These are phyloP conservation scores for Piprites chloris DNA, from an alignment of 2,113 vertebrate species.

Conservation along the genomic window DNA sequence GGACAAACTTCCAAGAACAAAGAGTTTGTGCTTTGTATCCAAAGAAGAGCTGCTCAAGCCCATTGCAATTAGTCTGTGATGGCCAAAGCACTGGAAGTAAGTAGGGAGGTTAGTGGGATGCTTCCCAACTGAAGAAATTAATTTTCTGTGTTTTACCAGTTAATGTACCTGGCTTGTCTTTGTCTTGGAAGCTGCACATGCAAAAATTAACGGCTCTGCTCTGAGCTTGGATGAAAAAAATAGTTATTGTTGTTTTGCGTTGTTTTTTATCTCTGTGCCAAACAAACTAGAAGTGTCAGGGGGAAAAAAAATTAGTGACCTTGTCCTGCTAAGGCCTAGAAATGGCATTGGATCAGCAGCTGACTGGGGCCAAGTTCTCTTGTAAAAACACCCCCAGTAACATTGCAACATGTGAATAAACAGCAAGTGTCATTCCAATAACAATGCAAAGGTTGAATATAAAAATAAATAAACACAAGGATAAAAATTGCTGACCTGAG, in stretches of 20 bases:
- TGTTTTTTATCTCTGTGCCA: background rate
- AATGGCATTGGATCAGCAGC: background rate
- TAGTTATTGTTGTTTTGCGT: background rate
- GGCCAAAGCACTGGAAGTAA: background rate
- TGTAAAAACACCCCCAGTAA: constrained; percentile 38
- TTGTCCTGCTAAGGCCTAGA: background rate
- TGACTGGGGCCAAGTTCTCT: constrained; percentile 6
- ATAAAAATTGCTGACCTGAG: constrained; percentile 1
- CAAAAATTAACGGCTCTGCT: background rate
- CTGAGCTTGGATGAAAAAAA: background rate
- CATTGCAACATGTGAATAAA: constrained; percentile 29
- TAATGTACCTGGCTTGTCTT: background rate
- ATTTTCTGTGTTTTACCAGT: background rate
- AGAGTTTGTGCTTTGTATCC: background rate
- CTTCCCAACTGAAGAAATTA: background rate
- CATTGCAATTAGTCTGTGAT: background rate
- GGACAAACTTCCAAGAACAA: background rate
- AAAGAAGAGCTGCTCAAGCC: background rate
- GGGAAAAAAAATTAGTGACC: background rate
- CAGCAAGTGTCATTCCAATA: background rate
- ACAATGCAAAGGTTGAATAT: background rate
- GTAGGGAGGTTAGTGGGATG: background rate
- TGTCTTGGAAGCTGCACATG: background rate
- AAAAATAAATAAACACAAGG: constrained; percentile 47
- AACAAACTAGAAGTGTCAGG: background rate